Evolutionary conservation across 92 coral and sea anemone genomes (phyloP).

Genomic region (Bergia sp.): DNA sequence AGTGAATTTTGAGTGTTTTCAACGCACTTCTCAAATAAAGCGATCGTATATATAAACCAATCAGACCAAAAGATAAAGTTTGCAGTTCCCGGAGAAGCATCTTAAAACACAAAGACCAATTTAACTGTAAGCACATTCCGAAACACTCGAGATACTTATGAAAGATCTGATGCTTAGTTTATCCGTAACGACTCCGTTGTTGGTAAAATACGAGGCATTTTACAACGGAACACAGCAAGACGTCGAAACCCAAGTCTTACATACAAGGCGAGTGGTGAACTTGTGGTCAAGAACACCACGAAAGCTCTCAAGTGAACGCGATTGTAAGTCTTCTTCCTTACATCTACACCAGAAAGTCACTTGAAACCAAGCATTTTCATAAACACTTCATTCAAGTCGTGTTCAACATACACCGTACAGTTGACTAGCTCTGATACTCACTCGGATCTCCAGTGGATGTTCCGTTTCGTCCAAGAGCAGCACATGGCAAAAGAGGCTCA

Average conservation of each 20-base stretch:
- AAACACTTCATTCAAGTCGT: conserved; percentile 33
- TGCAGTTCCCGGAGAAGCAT: not conserved
- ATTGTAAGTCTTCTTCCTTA: conserved; percentile 2
- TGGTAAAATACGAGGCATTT: not conserved
- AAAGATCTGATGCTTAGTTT: not conserved
- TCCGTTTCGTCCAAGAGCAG: conserved; percentile 40
- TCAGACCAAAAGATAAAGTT: not conserved
- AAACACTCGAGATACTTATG: conserved; percentile 14
- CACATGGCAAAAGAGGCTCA: conserved; percentile 34
- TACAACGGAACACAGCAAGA: not conserved
- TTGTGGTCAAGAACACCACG: not conserved
- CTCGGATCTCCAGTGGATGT: conserved; percentile 40
- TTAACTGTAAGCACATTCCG: not conserved
- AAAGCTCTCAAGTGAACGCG: not conserved
- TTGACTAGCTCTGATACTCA: not conserved
- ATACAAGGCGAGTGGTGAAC: not conserved
- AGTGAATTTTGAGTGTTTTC: not conserved
- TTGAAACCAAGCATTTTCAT: conserved; percentile 44
- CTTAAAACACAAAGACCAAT: not conserved
- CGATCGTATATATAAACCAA: not conserved
- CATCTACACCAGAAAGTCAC: conserved; percentile 29
- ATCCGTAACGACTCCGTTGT: conserved; percentile 8
- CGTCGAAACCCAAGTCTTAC: not conserved
- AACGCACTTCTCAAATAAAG: not conserved
- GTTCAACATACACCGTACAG: not conserved